A percentile compares a stretch with the other conserved stretches of the same genome.
These are phyloP conservation scores for Catotricha subobsoleta DNA, from an alignment of 2,888 invertebrate genomes.

Conservation along the genomic window DNA sequence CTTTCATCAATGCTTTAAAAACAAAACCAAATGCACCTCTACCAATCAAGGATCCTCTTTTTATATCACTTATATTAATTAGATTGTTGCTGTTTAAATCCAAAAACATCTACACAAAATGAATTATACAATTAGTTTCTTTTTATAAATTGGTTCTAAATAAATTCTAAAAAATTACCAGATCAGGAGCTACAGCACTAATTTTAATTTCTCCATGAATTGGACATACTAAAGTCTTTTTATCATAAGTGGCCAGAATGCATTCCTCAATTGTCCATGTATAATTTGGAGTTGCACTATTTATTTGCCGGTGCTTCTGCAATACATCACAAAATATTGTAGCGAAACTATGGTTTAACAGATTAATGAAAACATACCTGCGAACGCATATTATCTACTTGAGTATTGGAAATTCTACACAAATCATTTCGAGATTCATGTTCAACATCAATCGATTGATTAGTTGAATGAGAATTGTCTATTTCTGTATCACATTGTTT, in stretches of 20 bases:
- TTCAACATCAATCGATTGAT: conserved; percentile 18
- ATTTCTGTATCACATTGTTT: conserved; percentile 8
- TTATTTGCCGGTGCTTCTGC: not conserved
- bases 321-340: too few relatives aligned
- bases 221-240: conserved; percentile 54
- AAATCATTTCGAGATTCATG: too few relatives aligned
- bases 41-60: conserved; percentile 59
- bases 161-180: conserved; percentile 34
- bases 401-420: too few relatives aligned
- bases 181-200: conserved; percentile 79
- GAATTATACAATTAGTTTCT: conserved; percentile 7
- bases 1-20: conserved; percentile 57
- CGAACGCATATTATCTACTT: too few relatives aligned
- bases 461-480: too few relatives aligned
- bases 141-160: conserved; percentile 2
- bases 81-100: conserved; percentile 71
- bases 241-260: conserved; percentile 69
- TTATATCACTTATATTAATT: conserved; percentile 66
- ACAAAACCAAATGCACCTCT: conserved; percentile 99
- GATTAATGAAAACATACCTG: too few relatives aligned
- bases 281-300: conserved; percentile 30
- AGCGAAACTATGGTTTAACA: too few relatives aligned
- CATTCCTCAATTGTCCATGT: conserved; percentile 94
- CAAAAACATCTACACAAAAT: conserved; percentile 46
- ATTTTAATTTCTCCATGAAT: conserved; percentile 58